phyloP scores from a whole-genome alignment of 2,113 vertebrate species.

The Cynopterus brachyotis region DNA sequence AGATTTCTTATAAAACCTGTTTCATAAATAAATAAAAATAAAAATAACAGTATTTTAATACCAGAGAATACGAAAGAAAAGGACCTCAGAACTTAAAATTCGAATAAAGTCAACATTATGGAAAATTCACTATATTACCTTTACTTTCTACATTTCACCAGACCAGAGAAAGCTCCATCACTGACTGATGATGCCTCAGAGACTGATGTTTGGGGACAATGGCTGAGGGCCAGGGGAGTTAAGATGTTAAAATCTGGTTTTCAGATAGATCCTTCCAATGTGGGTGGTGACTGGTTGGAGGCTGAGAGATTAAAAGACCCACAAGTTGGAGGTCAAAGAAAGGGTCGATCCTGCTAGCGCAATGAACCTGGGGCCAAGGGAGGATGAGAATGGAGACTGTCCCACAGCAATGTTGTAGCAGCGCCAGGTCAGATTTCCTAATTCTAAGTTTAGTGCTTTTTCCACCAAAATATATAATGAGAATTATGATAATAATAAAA shows the following conservation, averaged over 20 bases:
- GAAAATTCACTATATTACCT: neutral
- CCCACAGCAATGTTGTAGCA: neutral
- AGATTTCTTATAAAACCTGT: neutral
- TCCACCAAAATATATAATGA: neutral
- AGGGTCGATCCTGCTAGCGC: neutral
- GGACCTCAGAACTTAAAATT: constrained; percentile 2
- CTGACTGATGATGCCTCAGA: neutral
- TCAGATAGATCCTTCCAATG: neutral
- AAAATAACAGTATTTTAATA: neutral
- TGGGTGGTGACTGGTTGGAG: neutral
- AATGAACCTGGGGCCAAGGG: neutral
- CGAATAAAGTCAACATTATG: neutral
- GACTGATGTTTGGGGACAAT: neutral
- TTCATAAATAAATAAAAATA: neutral
- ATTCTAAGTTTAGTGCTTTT: neutral
- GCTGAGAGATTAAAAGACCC: neutral
- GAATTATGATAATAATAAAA: neutral
- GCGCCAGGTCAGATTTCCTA: neutral
- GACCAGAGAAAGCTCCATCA: neutral
- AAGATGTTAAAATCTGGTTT: neutral
- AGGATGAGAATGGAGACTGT: neutral
- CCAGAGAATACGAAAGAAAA: neutral
- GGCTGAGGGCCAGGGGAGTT: neutral
- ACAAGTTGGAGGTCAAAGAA: neutral
- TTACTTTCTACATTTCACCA: neutral